Conservation (phyloP, 2,113 vertebrate genomes). For the Calidris pygmaea region DNA sequence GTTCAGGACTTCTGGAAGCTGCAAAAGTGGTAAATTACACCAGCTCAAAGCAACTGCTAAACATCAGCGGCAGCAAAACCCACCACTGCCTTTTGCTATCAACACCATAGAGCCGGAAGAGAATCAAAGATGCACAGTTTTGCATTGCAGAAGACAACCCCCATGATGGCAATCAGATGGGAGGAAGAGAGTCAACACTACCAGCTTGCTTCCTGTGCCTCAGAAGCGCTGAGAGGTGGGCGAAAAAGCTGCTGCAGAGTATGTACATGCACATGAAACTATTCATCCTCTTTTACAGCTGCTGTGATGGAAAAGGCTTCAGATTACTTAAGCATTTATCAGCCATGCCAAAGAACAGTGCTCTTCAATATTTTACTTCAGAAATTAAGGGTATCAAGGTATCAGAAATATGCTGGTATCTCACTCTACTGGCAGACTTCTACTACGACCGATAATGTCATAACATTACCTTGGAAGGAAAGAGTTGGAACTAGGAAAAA, state of each 20-base stretch:
- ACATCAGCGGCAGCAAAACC: background rate
- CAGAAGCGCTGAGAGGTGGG: background rate
- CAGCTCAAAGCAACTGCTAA: background rate
- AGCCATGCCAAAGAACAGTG: background rate
- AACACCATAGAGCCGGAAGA: background rate
- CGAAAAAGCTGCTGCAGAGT: background rate
- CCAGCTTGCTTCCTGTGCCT: background rate
- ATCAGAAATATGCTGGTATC: background rate
- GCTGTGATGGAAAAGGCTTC: background rate
- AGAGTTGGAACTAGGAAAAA: background rate
- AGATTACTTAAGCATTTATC: background rate
- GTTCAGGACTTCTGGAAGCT: background rate
- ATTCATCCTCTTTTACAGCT: background rate
- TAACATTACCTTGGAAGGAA: background rate
- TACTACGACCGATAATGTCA: background rate
- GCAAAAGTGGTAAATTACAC: background rate
- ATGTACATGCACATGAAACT: rapidly evolving
- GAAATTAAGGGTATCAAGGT: background rate
- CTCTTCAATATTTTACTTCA: background rate
- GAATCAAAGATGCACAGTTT: background rate
- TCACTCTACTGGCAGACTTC: background rate
- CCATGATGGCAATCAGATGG: rapidly evolving
- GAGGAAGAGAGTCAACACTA: background rate
- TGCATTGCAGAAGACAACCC: background rate
- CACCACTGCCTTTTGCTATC: background rate